Percentiles rank a stretch among this genome's conserved stretches.
These are phyloP conservation scores for Poeciliopsis occidentalis DNA, from an alignment of 2,113 vertebrate species.

Conservation along the genomic window DNA sequence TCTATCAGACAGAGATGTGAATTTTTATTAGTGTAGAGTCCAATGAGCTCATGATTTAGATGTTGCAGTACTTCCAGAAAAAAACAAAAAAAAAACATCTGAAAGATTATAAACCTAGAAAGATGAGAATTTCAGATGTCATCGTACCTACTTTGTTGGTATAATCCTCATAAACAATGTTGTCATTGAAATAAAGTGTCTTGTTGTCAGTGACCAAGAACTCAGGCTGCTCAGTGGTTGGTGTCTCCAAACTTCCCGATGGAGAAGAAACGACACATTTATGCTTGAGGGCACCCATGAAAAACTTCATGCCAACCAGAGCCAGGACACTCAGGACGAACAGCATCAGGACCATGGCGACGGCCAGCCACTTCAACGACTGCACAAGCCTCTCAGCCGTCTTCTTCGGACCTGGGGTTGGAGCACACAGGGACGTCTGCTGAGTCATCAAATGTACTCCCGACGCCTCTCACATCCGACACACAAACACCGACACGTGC, in stretches of 20 bases:
- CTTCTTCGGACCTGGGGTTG: constrained; percentile 82
- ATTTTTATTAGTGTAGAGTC: too few species aligned
- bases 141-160: background rate
- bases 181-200: too few species aligned
- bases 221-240: background rate
- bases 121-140: background rate
- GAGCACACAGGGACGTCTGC: too few species aligned
- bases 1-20: constrained; percentile 65
- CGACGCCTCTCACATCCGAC: background rate
- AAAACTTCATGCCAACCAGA: background rate
- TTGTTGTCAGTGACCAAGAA: background rate
- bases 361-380: constrained; percentile 74
- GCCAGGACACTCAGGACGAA: background rate
- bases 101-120: background rate
- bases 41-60: too few species aligned
- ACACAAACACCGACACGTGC: background rate
- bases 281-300: background rate
- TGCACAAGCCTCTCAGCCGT: constrained; percentile 88
- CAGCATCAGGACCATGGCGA: background rate
- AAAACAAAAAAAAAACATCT: background rate
- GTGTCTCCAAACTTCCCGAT: background rate
- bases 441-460: background rate
- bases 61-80: too few species aligned
- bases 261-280: background rate
- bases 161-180: background rate